phyloP scores from a whole-genome alignment of 2,113 vertebrate species.

The Paralichthys olivaceus region DNA sequence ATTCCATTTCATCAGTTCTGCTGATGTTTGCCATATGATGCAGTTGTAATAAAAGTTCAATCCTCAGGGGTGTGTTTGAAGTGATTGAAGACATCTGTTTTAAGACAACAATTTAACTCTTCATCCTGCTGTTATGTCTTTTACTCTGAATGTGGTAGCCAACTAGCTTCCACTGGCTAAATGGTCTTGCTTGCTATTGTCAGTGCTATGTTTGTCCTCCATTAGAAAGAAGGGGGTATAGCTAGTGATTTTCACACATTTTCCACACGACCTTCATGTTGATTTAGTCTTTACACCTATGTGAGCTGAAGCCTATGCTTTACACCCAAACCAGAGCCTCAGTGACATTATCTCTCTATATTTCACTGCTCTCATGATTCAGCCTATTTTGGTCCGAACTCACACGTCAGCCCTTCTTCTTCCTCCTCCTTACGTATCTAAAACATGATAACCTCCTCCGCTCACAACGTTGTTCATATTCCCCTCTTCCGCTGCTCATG shows the following conservation, averaged over 20 bases:
- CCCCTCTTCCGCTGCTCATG: neutral
- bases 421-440: conserved; percentile 28
- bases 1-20: conserved; percentile 4
- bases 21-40: neutral
- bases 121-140: neutral
- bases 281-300: conserved; percentile 39
- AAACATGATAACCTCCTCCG: conserved; percentile 29
- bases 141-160: no score
- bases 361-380: conserved; percentile 14
- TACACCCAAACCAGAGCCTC: conserved; percentile 6
- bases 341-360: conserved; percentile 39
- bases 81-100: neutral
- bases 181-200: no score
- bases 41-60: neutral
- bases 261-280: neutral
- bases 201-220: no score
- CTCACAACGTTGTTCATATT: neutral
- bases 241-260: neutral
- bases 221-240: no score
- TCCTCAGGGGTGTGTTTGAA: neutral
- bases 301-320: conserved; percentile 20
- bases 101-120: neutral
- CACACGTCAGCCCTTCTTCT: conserved; percentile 23
- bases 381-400: conserved; percentile 25
- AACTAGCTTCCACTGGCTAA: no score